A percentile compares a stretch with the other conserved stretches of the same genome.
phyloP scores from a whole-genome alignment of 1,140 invertebrate species.

The Drosophila oshimai region DNA sequence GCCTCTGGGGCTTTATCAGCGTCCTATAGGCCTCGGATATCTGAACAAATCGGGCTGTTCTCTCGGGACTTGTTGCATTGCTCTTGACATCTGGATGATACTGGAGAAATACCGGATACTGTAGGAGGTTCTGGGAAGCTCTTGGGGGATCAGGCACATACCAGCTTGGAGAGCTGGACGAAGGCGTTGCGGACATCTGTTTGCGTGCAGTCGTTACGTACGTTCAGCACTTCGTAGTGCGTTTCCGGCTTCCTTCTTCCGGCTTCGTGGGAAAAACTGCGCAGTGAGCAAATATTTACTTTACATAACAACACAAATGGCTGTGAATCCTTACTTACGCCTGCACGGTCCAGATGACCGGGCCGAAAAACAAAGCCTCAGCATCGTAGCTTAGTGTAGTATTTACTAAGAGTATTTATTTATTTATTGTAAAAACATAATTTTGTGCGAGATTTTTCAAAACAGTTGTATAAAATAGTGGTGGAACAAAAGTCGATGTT shows the following conservation, averaged over 20 bases:
- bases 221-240: slow-evolving; percentile 85
- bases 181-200: slow-evolving; percentile 85
- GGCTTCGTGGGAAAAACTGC: slow-evolving; percentile 38
- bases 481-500: too few species aligned
- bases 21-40: slow-evolving; percentile 87
- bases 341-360: background rate
- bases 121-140: background rate
- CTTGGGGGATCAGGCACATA: slow-evolving; percentile 26
- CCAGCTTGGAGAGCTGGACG: slow-evolving; percentile 85
- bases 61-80: slow-evolving; percentile 83
- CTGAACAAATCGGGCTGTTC: slow-evolving; percentile 84
- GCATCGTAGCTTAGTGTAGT: slow-evolving; percentile 14
- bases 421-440: background rate
- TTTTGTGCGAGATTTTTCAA: background rate
- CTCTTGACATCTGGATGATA: slow-evolving; percentile 86
- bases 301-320: slow-evolving; percentile 50
- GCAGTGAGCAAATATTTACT: slow-evolving; percentile 17
- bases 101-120: slow-evolving; percentile 18
- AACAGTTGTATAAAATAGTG: slow-evolving; percentile 6
- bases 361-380: slow-evolving; percentile 6
- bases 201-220: slow-evolving; percentile 83
- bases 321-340: slow-evolving; percentile 49
- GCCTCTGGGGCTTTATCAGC: slow-evolving; percentile 84
- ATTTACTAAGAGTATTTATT: background rate
- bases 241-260: slow-evolving; percentile 64